Evolutionary conservation across 2,888 invertebrate genomes (phyloP).

Genomic region (Rhopalosiphum nymphaeae): DNA sequence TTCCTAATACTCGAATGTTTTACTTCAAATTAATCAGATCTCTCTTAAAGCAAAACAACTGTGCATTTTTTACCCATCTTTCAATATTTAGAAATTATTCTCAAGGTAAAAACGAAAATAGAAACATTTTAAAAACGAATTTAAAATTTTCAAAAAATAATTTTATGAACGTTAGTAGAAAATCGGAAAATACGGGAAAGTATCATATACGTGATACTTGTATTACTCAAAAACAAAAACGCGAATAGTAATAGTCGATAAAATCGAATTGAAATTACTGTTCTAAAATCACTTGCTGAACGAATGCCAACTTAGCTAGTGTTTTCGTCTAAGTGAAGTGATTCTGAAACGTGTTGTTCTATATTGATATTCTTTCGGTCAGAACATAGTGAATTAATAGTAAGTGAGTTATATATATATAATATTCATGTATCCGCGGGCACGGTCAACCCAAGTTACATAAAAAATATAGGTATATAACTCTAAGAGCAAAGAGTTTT

Average conservation of each 20-base stretch:
- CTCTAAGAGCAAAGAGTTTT: neutral
- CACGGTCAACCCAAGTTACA: neutral
- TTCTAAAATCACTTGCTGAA: neutral
- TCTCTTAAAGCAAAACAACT: neutral
- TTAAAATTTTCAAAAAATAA: neutral
- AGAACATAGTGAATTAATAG: neutral
- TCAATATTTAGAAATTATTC: neutral
- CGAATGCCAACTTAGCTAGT: neutral
- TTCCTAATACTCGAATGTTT: neutral
- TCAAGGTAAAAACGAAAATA: neutral
- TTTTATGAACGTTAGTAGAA: neutral
- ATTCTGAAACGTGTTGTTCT: neutral
- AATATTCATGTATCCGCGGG: neutral
- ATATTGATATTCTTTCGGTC: neutral
- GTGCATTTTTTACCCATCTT: neutral
- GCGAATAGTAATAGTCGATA: neutral
- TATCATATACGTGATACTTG: neutral
- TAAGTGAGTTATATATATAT: neutral
- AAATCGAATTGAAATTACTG: neutral
- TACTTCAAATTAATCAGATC: neutral
- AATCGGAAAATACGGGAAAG: neutral
- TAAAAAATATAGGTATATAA: neutral
- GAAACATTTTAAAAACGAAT: neutral
- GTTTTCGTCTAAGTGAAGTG: neutral
- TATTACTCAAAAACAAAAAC: neutral